Base-by-base conservation (phyloP, 2,113 vertebrate genomes). In the Thoracochromis brauschi region DNA sequence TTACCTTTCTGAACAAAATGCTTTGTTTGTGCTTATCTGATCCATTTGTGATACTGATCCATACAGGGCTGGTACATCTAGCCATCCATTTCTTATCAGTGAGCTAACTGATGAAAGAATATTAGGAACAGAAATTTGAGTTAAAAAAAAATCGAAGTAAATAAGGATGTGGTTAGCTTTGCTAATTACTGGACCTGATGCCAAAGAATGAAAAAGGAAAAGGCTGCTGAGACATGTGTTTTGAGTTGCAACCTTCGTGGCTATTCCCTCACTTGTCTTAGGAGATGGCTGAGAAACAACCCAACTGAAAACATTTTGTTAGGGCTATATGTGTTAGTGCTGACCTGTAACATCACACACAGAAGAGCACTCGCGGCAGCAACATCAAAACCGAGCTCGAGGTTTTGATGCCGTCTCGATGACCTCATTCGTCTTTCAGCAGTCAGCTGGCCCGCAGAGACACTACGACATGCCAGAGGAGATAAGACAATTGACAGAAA, bases 1-100 rank as follows among this genome's bases (percentile, higher is more conserved):
- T 94, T 93, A 93, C 83, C 90, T 81, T 81, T 88, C 40, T 7
- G 71, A 88, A 88, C 85, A 89, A 93, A 92, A 89, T 85, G 91
- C 90, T 93, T 94, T 93, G 87, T 94, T 92, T 94, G 87, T 89
- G 85, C 92, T 95, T 94, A 93, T 94, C 94, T 90, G 94, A 93
- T 93, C 88, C 86, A 87, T 80, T 91, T 88, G 91, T 84, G 88
- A 93, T 91, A 90, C 81, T 83, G 90, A 91, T 91, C 89, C 91
- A 89, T 83, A 87, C 47, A 5, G 38, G 38, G 83, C 91, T 87
- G 81, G 68, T 87, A 86, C 82, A 88, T 92, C 82, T 42, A 57
- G 47, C 47, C 73, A 75, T 91, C 63, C 78, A 87, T 91, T 88
- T 91, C 83, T 91, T 91, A 93, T 91, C 91, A 84, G 84, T 58